Percentiles rank a stretch among this genome's conserved stretches.
Conservation (phyloP, 2,888 invertebrate genomes). For the Nephrocerus scutellatus region DNA sequence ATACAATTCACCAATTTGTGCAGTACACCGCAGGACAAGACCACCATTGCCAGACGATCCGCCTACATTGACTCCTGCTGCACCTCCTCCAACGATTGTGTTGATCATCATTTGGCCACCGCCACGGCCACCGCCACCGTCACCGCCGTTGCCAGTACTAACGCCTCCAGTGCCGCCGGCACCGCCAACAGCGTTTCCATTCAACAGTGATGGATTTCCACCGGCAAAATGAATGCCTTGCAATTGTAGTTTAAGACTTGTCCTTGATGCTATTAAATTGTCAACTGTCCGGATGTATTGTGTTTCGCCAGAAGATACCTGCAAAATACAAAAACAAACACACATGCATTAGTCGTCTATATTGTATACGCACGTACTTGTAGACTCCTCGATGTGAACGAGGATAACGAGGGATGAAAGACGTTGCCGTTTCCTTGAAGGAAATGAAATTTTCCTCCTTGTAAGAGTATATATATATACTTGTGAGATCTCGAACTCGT, state of each 20-base stretch:
- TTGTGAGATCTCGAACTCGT: no score
- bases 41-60: constrained; percentile 52
- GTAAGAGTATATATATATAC: no score
- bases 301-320: constrained; percentile 42
- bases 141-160: constrained; percentile 13
- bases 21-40: constrained; percentile 63
- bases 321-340: constrained; percentile 19
- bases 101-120: constrained; percentile 30
- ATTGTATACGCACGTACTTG: no score
- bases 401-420: no score
- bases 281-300: constrained; percentile 45
- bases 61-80: constrained; percentile 32
- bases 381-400: no score
- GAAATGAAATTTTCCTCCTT: no score
- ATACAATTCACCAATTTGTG: constrained; percentile 63
- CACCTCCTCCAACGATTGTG: constrained; percentile 24
- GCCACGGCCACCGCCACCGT: constrained; percentile 15
- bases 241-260: constrained; percentile 42
- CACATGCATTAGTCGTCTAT: no score
- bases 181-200: constrained; percentile 25
- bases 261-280: constrained; percentile 43
- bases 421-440: no score
- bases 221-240: constrained; percentile 46
- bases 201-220: constrained; percentile 30
- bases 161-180: constrained; percentile 22